Conservation (phyloP, 2,797 vertebrate genomes). For the Acanthurus tractus region DNA sequence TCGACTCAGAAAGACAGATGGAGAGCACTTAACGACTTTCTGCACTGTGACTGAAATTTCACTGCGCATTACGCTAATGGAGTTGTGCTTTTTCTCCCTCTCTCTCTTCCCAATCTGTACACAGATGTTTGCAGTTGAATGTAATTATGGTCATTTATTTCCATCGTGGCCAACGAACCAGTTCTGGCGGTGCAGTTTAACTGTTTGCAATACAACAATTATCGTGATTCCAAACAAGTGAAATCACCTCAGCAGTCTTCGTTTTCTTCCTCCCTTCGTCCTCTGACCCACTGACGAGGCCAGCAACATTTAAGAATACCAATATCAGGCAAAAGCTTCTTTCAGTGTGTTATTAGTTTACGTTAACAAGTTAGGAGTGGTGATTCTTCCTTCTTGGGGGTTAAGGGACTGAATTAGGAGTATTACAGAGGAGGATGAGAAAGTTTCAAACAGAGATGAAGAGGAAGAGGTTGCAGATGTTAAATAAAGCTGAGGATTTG, state of each 20-base stretch:
- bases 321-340: constrained; percentile 9
- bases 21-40: constrained; percentile 87
- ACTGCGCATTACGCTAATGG: constrained; percentile 88
- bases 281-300: constrained; percentile 7
- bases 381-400: constrained; percentile 7
- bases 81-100: constrained; percentile 75
- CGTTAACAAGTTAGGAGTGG: constrained; percentile 27
- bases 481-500: constrained; percentile 40
- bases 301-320: constrained; percentile 13
- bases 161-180: constrained; percentile 73
- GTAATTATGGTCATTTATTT: constrained; percentile 89
- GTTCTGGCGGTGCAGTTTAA: constrained; percentile 66
- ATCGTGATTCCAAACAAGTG: constrained; percentile 48
- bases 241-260: constrained; percentile 29
- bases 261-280: constrained; percentile 25
- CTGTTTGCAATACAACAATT: constrained; percentile 73
- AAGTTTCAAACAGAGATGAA: constrained; percentile 10
- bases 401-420: constrained; percentile 25
- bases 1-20: constrained; percentile 86
- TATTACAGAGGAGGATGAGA: constrained; percentile 6
- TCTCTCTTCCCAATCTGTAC: constrained; percentile 63
- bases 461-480: constrained; percentile 47
- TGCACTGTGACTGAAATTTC: constrained; percentile 84
- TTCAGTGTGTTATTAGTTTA: constrained; percentile 18
- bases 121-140: constrained; percentile 85